Percentiles rank a stretch among this genome's conserved stretches.
These are phyloP conservation scores for Chrysotoxum bicinctum DNA, from an alignment of 2,888 invertebrate species.

Conservation along the genomic window DNA sequence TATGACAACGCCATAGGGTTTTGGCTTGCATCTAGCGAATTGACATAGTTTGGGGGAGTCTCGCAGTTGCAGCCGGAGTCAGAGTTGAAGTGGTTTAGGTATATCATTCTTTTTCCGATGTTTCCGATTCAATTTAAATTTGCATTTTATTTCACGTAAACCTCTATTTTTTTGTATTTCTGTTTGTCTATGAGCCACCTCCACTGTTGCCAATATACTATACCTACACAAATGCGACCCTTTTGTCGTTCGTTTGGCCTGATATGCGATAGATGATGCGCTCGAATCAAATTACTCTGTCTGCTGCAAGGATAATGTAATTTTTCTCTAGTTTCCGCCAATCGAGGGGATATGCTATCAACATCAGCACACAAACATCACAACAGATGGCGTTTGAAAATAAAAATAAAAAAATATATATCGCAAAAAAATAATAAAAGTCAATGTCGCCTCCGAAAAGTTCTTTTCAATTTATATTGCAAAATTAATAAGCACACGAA, in stretches of 20 bases:
- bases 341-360: neutral
- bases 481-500: conserved; percentile 46
- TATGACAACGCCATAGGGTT: conserved; percentile 49
- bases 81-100: conserved; percentile 3
- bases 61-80: neutral
- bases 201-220: neutral
- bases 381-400: conserved; percentile 53
- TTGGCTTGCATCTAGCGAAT: neutral
- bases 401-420: neutral
- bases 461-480: conserved; percentile 23
- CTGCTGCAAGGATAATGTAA: conserved; percentile 61
- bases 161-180: neutral
- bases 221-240: conserved; percentile 26
- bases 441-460: conserved; percentile 28
- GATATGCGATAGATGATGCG: conserved; percentile 61
- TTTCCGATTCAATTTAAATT: conserved; percentile 69
- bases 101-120: conserved; percentile 52
- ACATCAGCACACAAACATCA: conserved; percentile 2
- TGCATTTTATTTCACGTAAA: conserved; percentile 56
- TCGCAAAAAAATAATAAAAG: conserved; percentile 7
- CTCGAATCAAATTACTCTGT: conserved; percentile 64
- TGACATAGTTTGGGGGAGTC: neutral
- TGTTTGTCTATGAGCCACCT: conserved; percentile 15
- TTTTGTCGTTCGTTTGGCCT: conserved; percentile 42
- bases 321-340: conserved; percentile 33